These are phyloP conservation scores for Dipodomys ordii DNA, from an alignment of 2,113 vertebrate species.

Conservation along the genomic window DNA sequence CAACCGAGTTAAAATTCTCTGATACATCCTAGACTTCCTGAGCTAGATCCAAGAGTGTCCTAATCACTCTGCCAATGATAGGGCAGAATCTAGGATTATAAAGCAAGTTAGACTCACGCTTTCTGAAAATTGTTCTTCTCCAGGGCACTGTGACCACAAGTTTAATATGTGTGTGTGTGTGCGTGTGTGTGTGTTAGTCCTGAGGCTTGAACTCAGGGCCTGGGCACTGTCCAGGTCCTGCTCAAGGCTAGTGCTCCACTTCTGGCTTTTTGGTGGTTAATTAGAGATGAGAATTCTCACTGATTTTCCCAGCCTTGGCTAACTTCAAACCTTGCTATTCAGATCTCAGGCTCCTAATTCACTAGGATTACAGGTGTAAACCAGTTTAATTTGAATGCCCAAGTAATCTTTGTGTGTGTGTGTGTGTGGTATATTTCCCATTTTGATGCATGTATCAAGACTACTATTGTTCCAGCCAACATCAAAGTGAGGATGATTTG, in stretches of 20 bases:
- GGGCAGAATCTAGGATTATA: not conserved
- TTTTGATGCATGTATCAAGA: not conserved
- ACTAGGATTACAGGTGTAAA: too few species aligned
- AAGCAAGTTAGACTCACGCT: not conserved
- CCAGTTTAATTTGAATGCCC: not conserved
- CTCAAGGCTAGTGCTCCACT: too few species aligned
- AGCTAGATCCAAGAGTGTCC: not conserved
- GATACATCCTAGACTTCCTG: not conserved
- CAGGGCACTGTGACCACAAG: not conserved
- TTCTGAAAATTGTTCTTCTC: not conserved
- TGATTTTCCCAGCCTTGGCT: too few species aligned
- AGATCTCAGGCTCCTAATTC: too few species aligned
- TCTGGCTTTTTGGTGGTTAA: too few species aligned
- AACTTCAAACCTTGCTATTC: too few species aligned
- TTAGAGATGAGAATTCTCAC: too few species aligned
- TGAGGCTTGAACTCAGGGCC: too few species aligned
- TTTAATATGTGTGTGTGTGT: not conserved
- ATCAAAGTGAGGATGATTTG: not conserved
- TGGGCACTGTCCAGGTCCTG: too few species aligned
- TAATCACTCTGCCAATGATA: not conserved
- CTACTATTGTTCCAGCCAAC: not conserved
- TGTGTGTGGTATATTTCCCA: not conserved
- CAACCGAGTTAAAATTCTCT: constrained; percentile 61
- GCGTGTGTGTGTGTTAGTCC: too few species aligned
- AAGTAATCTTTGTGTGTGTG: not conserved